Conservation (phyloP, 2,113 vertebrate species). For the Bolborhynchus lineola region DNA sequence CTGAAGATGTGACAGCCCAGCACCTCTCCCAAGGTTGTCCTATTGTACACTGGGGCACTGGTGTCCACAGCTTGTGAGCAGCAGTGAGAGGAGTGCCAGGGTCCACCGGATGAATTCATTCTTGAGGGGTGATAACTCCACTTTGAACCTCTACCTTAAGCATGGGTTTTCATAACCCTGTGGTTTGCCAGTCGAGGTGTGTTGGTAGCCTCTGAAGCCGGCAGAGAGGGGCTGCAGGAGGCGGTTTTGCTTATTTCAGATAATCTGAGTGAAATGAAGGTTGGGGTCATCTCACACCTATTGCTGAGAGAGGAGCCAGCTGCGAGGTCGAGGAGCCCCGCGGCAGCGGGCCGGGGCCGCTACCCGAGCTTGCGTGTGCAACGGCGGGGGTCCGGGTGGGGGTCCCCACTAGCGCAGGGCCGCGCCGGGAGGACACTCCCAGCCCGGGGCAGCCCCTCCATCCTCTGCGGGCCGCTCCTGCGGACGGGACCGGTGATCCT, state of each 20-base stretch:
- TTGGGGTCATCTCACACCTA: not conserved
- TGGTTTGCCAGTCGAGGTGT: not conserved
- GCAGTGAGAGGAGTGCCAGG: rapidly evolving
- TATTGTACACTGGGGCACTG: not conserved
- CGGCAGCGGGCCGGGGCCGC: not conserved
- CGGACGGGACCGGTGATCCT: not conserved
- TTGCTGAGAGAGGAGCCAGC: not conserved
- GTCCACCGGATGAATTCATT: not conserved
- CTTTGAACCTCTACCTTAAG: not conserved
- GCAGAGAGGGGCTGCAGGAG: not conserved
- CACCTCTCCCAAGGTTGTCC: not conserved
- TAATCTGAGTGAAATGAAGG: not conserved
- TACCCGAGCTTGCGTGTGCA: not conserved
- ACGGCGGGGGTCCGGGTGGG: not conserved
- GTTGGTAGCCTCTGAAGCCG: not conserved
- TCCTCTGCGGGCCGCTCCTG: not conserved
- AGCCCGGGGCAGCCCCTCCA: not conserved
- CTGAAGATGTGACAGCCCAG: not conserved
- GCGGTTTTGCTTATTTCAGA: not conserved
- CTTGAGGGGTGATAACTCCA: not conserved
- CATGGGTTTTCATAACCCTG: not conserved
- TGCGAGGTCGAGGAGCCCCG: not conserved
- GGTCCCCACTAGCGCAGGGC: not conserved
- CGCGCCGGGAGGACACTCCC: too few species aligned
- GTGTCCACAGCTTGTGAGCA: not conserved